These are phyloP conservation scores for Centrocercus urophasianus DNA, from an alignment of 2,113 vertebrate genomes.

Conservation along the genomic window DNA sequence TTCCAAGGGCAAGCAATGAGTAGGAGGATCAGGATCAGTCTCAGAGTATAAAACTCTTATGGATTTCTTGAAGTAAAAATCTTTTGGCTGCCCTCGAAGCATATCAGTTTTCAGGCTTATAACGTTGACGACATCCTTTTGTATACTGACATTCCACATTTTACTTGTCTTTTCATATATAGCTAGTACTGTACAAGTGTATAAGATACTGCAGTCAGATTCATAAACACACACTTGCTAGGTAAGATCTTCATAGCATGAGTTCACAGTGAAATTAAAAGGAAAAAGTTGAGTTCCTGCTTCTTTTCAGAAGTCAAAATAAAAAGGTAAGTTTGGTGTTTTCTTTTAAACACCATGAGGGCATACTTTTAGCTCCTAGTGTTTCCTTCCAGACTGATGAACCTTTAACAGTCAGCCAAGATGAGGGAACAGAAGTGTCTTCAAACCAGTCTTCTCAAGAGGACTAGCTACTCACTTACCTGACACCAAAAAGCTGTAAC, in stretches of 20 bases:
- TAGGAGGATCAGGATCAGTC: slow-evolving; percentile 7
- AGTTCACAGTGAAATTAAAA: neutral
- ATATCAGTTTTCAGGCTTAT: neutral
- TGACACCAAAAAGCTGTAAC: neutral
- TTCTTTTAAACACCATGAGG: neutral
- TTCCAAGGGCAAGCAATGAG: neutral
- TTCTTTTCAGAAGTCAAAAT: neutral
- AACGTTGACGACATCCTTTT: slow-evolving; percentile 19
- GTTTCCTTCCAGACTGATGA: neutral
- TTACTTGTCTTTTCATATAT: neutral
- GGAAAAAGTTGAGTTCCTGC: neutral
- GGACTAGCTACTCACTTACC: neutral
- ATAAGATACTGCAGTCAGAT: neutral
- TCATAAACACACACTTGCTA: neutral
- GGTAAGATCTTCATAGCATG: neutral
- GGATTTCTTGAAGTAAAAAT: neutral
- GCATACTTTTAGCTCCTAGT: neutral
- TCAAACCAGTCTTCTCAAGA: neutral
- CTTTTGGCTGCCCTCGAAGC: neutral
- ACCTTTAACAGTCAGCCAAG: neutral
- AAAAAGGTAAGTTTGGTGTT: neutral
- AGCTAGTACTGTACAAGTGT: neutral
- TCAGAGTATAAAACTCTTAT: neutral
- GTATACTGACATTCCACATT: neutral
- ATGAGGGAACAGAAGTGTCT: neutral